Evolutionary conservation across 1,140 invertebrate species (phyloP), one percentile per base, ranked within the genome.

Genomic region (Drosophila takahashii): DNA sequence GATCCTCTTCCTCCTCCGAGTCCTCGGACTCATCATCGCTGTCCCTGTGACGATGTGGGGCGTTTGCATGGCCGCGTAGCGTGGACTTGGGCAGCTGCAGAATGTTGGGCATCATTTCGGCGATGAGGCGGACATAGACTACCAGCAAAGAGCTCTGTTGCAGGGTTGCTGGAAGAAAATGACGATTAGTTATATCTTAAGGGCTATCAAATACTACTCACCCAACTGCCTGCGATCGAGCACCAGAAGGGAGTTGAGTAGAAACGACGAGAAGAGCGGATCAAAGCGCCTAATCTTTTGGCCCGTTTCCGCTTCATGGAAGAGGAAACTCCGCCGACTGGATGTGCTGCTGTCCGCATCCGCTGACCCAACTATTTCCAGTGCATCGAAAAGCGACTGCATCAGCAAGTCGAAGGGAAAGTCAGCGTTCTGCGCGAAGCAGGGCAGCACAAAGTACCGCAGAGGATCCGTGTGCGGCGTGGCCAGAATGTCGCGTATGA

Each of bases 171-270:
- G 36, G 1, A 45, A 22, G 1, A 15, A 6, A 4, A 4, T 1
- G 1, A 18, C 2, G 1, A 16, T 45, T 44, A 15, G 9, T 34
- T 41, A 15, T 3, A 26, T 4, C 5, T 6, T 18, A 0, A 4
- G 9, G 6, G 3, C 5, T 22, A n/a, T 16, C 13, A 13, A 7
- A 9, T 13, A 6, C 1, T 3, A 29, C 93, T 94, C 90, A 95
- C 95, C 93, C 89, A 95, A 95, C 77, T 94, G 93, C 41, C 91
- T 81, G 3, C 95, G 95, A 92, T 96, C 95, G 26, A 97, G 84
- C 4, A 94, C 92, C 18, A 97, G 90, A 6, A 96, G 92, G 18
- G 95, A 95, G 92, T 95, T 95, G 2, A 95, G 92, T 29, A 95
- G 74, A 87, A 92, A 92, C 32, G 81, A 83, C 22, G 73, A 90